These are phyloP conservation scores for Chaetodon trifascialis DNA, from an alignment of 2,113 vertebrate species.

Conservation along the genomic window DNA sequence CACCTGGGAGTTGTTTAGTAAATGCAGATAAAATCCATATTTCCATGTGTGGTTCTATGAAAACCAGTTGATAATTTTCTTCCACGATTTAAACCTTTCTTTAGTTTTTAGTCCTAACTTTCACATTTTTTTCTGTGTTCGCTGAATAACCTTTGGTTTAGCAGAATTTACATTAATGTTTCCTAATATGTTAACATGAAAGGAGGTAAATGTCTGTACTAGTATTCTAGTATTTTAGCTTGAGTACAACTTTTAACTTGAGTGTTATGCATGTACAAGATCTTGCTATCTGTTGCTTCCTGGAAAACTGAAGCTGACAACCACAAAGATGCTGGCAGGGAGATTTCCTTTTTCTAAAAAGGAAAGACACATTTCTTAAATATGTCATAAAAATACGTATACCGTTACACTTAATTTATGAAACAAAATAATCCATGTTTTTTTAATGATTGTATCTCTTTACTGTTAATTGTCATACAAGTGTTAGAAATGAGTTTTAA, in stretches of 20 bases:
- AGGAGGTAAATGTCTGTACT: not conserved
- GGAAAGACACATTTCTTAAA: too few species aligned
- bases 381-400: too few species aligned
- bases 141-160: fast-evolving
- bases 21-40: not conserved
- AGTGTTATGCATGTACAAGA: slow-evolving; percentile 61
- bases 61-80: not conserved
- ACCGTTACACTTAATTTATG: not conserved
- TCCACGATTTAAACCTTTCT: not conserved
- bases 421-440: not conserved
- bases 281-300: not conserved
- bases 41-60: not conserved
- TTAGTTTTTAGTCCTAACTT: not conserved
- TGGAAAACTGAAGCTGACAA: not conserved
- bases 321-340: not conserved
- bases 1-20: not conserved
- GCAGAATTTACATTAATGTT: not conserved
- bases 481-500: slow-evolving; percentile 52
- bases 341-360: not conserved
- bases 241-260: slow-evolving; percentile 59
- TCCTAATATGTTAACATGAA: not conserved
- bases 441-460: slow-evolving; percentile 74
- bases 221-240: slow-evolving; percentile 43
- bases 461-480: slow-evolving; percentile 76
- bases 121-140: not conserved